Base-by-base conservation (phyloP, 2,797 vertebrate species). In the Sparidentex hasta region DNA sequence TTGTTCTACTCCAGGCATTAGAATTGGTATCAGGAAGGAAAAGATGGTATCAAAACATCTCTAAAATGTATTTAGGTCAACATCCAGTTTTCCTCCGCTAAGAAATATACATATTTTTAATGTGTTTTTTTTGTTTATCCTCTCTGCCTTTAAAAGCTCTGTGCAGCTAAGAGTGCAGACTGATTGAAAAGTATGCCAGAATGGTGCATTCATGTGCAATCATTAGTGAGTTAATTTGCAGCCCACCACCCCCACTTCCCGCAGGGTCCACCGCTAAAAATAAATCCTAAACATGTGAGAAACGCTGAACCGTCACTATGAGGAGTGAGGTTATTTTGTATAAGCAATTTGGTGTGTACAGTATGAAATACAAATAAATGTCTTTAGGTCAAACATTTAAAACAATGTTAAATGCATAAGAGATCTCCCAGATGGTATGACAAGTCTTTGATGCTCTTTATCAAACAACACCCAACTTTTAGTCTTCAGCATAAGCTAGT, bases 211-310 rank as follows among this genome's bases (percentile, higher is more conserved):
- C 67, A 74, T 80, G 76, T 80, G 65, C 50, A 43, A 7, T 81
- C 74, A 66, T 78, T 63, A 74, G 27, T 44, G 21, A 33, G 65
- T 74, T 69, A 57, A 77, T 82, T 70, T 64, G 62, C 47, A 52
- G 25, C 65, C 56, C 66, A 23, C 18, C 59, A 2, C 62, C 71
- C 47, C 20, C 27, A n/a, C 11, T 43, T 17, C 63, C 65, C 57
- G 71, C 27, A 27, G 69, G 74, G 80, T 67, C 43, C 14, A 17
- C 18, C 1, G 7, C 81, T 86, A 76, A 76, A 86, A 87, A 86
- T 82, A 81, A 2, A 70, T 44, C 47, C 68, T 54, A 2, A 52
- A 75, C 73, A 76, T 46, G 54, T 48, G 65, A 69, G 71, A 71
- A 65, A 75, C 66, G 38, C 54, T 11, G 25, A 79, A 27, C 29